Evolutionary conservation across 53 echinoderm and acorn worm species (phyloP).

Genomic region (Hippasteria phrygiana): DNA sequence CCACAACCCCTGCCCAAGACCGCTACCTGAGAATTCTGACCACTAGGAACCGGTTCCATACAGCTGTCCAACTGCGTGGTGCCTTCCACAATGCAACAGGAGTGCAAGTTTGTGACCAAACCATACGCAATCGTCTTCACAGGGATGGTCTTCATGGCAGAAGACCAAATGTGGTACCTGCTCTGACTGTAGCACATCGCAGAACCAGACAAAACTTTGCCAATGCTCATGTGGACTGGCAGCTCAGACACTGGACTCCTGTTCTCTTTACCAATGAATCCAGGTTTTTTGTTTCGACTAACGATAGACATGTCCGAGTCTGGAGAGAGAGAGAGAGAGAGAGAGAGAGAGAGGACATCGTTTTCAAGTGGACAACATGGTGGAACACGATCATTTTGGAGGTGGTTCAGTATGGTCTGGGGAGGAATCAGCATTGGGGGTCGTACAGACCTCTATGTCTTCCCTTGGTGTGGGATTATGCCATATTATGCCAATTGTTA

Average conservation of each 20-base stretch:
- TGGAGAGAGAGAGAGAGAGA: slow-evolving; percentile 2
- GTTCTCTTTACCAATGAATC: slow-evolving; percentile 32
- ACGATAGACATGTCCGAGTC: background rate
- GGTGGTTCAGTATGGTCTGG: background rate
- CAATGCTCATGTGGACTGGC: slow-evolving; percentile 15
- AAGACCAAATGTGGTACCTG: slow-evolving; percentile 39
- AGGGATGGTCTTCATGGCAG: slow-evolving; percentile 15
- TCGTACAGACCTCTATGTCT: background rate
- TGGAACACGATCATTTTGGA: background rate
- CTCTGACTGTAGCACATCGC: slow-evolving; percentile 15
- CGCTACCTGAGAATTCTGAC: slow-evolving; percentile 4
- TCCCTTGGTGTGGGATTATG: background rate
- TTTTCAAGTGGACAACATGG: too few species aligned
- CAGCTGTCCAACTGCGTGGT: slow-evolving; percentile 27
- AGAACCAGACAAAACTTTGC: slow-evolving; percentile 11
- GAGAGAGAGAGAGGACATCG: too few species aligned
- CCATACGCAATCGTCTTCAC: slow-evolving; percentile 27
- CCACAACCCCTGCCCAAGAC: slow-evolving; percentile 39
- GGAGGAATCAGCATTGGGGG: slow-evolving; percentile 2
- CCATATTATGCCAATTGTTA: background rate
- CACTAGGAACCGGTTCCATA: slow-evolving; percentile 24
- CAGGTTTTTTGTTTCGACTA: slow-evolving; percentile 15
- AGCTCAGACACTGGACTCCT: slow-evolving; percentile 28
- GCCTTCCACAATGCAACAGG: slow-evolving; percentile 31
- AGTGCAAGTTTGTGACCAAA: slow-evolving; percentile 31